Evolutionary conservation across 2,113 vertebrate species (phyloP).

Genomic region (Cavia porcellus): DNA sequence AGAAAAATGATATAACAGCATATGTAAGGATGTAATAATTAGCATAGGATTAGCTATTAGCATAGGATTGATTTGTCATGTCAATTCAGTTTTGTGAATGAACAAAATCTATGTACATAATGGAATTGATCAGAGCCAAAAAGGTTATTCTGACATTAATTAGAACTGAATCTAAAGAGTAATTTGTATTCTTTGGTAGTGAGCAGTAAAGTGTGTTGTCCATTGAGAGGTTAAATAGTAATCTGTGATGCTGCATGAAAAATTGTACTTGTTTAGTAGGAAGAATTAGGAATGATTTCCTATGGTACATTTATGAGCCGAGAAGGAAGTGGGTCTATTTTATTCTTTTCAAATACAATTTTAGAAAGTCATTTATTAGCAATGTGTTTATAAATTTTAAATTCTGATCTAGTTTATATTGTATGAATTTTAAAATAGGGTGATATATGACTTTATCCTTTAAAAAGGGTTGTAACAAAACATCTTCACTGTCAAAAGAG

Average conservation of each 20-base stretch:
- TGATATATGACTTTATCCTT: neutral
- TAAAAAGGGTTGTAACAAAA: neutral
- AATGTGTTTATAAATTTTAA: neutral
- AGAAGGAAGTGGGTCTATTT: neutral
- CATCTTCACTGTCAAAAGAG: slow-evolving; percentile 18
- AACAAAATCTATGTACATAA: slow-evolving; percentile 30
- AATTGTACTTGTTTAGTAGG: neutral
- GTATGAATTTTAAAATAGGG: neutral
- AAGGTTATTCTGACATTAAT: slow-evolving; percentile 13
- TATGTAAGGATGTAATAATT: neutral
- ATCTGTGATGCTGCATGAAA: neutral
- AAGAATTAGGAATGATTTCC: neutral
- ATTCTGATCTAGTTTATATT: neutral
- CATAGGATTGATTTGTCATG: neutral
- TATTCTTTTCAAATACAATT: neutral
- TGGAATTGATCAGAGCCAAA: slow-evolving; percentile 18
- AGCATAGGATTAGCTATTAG: too few species aligned
- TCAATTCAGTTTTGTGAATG: neutral
- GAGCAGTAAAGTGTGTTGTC: neutral
- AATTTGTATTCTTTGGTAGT: neutral
- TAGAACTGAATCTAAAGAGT: neutral
- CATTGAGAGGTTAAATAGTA: neutral
- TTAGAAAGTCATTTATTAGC: neutral
- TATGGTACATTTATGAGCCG: neutral
- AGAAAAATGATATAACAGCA: neutral